Percentiles rank a stretch among this genome's conserved stretches.
Conservation (phyloP, 2,888 invertebrate species). For the Anodontia alba region DNA sequence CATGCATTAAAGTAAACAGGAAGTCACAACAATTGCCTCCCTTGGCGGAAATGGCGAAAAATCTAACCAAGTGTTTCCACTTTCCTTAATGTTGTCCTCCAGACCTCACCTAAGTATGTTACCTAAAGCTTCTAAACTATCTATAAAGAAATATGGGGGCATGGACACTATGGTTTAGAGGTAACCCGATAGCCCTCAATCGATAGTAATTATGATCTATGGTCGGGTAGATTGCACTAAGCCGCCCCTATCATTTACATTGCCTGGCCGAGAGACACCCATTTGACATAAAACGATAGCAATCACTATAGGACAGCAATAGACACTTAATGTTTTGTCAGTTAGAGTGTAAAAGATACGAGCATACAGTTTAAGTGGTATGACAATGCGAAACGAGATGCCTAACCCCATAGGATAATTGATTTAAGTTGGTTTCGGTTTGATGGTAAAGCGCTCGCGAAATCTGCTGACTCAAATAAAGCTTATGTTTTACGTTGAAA, state of each 20-base stretch:
- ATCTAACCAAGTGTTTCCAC: too few relatives aligned
- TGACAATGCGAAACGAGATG: slow-evolving; percentile 2
- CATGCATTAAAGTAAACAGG: too few relatives aligned
- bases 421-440: neutral
- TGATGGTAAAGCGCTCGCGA: too few relatives aligned
- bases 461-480: too few relatives aligned
- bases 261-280: slow-evolving; percentile 7
- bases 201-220: slow-evolving; percentile 40
- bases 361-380: neutral
- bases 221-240: slow-evolving; percentile 31
- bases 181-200: slow-evolving; percentile 1
- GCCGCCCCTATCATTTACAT: slow-evolving; percentile 36
- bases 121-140: neutral
- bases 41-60: too few relatives aligned
- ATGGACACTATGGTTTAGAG: neutral
- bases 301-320: neutral
- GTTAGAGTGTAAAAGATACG: slow-evolving; percentile 1
- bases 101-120: neutral
- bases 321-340: slow-evolving; percentile 1
- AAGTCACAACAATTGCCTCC: too few relatives aligned
- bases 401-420: slow-evolving; percentile 2
- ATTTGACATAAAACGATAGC: slow-evolving; percentile 15
- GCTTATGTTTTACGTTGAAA: too few relatives aligned
- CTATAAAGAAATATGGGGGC: neutral
- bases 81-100: too few relatives aligned